Evolutionary conservation across 2,888 invertebrate species (phyloP), one percentile per base, ranked within the genome.

Genomic region (Notocelia uddmanniana): DNA sequence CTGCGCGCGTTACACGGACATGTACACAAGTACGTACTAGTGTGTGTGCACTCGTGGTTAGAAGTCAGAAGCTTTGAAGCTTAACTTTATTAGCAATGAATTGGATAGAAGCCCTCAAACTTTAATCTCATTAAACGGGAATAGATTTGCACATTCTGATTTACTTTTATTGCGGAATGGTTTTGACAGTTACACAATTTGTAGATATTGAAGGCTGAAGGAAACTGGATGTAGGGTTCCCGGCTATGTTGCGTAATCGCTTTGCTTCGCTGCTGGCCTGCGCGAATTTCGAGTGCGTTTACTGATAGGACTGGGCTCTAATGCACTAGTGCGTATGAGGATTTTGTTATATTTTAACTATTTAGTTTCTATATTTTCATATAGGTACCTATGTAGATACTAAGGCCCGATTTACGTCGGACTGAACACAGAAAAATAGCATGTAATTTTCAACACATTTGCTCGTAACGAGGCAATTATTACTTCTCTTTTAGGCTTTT

Each of bases 81-180:
- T 89, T 89, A 90, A 88, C 87, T 89, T 90, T 89, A 91, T 90
- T 90, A 89, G 89, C 84, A 84, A 84, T 86, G 86, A 86, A 90
- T 89, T 88, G 85, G 82, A 89, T 89, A 85, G 84, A 84, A 80
- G 81, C 82, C 86, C 81, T 78, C 76, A 76, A 80, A 80, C 78
- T 86, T 87, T 84, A 81, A 82, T 79, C 80, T 78, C 78, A 80
- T 79, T 83, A 81, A 77, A 78, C 75, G 81, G 81, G 77, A 79
- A 83, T 82, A n/a, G n/a, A n/a, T n/a, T n/a, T n/a, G n/a, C n/a
- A 83, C 81, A 75, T 52, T 72, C 26, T 45, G 21, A 19, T 52
- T 60, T 45, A 13, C n/a, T 11, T 64, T 54, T 23, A 34, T 54
- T 54, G 34, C 52, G 37, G 52, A 54, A 11, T 63, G n/a, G 18